Evolutionary conservation across 2,797 vertebrate species (phyloP).

Genomic region (Tenualosa thibaudeaui): DNA sequence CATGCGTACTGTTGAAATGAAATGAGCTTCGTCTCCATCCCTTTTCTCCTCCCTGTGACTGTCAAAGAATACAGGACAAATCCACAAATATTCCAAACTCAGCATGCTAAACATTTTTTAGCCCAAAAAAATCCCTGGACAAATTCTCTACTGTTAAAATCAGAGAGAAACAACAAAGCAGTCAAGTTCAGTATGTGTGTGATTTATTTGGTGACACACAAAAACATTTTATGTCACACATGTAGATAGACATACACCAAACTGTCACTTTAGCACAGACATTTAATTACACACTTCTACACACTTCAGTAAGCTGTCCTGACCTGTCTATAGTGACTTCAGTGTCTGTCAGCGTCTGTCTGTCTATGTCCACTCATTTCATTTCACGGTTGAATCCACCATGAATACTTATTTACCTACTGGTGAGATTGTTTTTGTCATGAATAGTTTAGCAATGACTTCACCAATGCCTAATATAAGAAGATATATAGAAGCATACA

Average conservation of each 20-base stretch:
- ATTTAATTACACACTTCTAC: not conserved
- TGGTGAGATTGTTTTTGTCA: not conserved
- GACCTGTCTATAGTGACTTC: not conserved
- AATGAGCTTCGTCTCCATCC: constrained; percentile 5
- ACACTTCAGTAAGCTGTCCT: not conserved
- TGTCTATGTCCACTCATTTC: constrained; percentile 9
- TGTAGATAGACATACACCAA: not conserved
- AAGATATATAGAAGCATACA: not conserved
- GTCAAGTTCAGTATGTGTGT: not conserved
- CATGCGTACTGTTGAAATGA: constrained; percentile 13
- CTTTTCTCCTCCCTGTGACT: not conserved
- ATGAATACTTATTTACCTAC: not conserved
- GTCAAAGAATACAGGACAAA: not conserved
- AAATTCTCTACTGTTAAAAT: constrained; percentile 1
- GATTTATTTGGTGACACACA: not conserved
- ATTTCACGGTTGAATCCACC: not conserved
- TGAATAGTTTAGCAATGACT: not conserved
- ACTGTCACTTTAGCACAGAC: not conserved
- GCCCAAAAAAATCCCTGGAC: not conserved
- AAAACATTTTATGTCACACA: not conserved
- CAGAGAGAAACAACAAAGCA: not conserved
- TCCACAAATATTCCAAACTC: not conserved
- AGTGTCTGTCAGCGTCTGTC: constrained; percentile 7
- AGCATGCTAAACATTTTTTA: not conserved
- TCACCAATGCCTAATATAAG: not conserved